A percentile compares a stretch with the other conserved stretches of the same genome.
Conservation (phyloP, 2,113 vertebrate genomes). For the Platanista minor region DNA sequence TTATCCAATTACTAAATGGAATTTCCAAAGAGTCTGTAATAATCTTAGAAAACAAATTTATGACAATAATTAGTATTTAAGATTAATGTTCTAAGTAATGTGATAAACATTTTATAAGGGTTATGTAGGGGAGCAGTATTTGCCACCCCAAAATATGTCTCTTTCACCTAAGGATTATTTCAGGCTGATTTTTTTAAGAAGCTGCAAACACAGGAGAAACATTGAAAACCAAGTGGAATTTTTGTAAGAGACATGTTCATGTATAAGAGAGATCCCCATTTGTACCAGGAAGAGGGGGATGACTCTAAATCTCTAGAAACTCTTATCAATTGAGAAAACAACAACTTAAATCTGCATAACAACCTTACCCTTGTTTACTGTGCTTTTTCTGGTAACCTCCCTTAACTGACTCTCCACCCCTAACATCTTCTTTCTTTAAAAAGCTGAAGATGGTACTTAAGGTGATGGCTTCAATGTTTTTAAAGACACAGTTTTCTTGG, state of each 20-base stretch:
- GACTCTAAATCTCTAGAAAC: not conserved
- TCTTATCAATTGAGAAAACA: not conserved
- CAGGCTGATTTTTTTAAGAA: not conserved
- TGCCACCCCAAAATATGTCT: not conserved
- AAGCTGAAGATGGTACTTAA: not conserved
- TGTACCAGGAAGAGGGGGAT: not conserved
- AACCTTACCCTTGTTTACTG: not conserved
- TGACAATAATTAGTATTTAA: not conserved
- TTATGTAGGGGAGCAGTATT: not conserved
- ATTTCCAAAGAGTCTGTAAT: not conserved
- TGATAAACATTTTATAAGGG: not conserved
- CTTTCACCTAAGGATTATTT: not conserved
- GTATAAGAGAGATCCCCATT: not conserved
- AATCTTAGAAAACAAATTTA: constrained; percentile 6
- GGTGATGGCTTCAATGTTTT: not conserved
- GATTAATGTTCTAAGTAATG: not conserved
- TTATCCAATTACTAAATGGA: not conserved
- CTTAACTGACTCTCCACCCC: not conserved
- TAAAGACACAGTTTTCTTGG: not conserved
- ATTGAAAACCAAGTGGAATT: not conserved
- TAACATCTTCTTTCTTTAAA: not conserved
- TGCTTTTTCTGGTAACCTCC: not conserved
- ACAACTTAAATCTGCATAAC: not conserved
- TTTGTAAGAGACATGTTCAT: not conserved
- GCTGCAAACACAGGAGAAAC: not conserved